Base-by-base conservation (phyloP, 2,113 vertebrate species). In the Lycaon pictus region DNA sequence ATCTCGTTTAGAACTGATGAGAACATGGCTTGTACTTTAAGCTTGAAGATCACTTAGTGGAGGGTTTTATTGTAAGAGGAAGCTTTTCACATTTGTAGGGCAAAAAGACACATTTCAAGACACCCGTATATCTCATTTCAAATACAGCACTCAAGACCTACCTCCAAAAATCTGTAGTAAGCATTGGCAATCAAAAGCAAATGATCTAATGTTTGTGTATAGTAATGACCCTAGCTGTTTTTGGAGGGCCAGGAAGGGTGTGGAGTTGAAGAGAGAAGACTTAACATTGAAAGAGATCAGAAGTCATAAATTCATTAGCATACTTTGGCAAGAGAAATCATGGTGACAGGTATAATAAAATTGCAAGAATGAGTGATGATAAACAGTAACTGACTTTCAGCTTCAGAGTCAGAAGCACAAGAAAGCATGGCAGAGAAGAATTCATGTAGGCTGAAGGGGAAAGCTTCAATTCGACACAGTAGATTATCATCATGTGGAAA, bases 51-150 rank as follows among this genome's bases (percentile, higher is more conserved):
- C 51, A 84, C 13, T 53, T 53, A n/a, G 22, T 12, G 7, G 63
- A 25, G 37, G 11, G 2, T 93, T 89, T 88, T 43, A 81, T 27
- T 58, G 56, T 27, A 96, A 89, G 62, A n/a, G 55, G 65, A 74
- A 89, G 29, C 2, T 72, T 88, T 71, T 43, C 3, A 95, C 29
- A 72, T 82, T 86, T 71, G 12, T 90, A 87, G 43, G 25, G 60
- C 17, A 79, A 82, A 90, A 95, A 37, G 58, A 90, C 6, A 53
- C 22, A 67, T 88, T 85, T 90, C 65, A 85, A 29, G 53, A 90
- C 16, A 60, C n/a, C 19, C 29, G 35, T 37, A 2, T 43, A 55
- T 62, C 58, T 88, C 23, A 20, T 17, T 51, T 77, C 13, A 76
- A 85, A 69, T 58, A 86, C 20, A 86, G 11, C 12, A 22, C 6